Evolutionary conservation across 2,888 invertebrate genomes (phyloP), one percentile per base, ranked within the genome.

Genomic region (Xestobium rufovillosum): DNA sequence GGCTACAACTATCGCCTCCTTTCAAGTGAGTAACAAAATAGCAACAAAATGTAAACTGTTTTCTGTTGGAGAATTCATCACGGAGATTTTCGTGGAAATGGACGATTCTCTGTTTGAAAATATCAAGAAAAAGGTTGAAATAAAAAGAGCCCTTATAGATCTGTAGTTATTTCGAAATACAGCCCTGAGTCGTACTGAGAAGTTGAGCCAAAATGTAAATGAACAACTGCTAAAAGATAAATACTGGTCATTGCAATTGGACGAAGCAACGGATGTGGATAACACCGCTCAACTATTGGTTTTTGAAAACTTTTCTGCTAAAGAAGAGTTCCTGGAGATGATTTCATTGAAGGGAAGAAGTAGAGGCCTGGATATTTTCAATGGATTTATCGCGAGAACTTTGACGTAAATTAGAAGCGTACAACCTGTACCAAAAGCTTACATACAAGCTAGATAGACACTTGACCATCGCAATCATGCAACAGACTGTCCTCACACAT

Each of bases 221-320:
- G 8, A 28, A 9, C 19, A 43, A 36, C 15, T 40, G 16, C 36
- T 39, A 38, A 32, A 42, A 26, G 39, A 45, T 39, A 31, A 11
- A 30, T 43, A 14, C 27, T 43, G 43, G 41, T 43, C 41, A 3
- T 27, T 47, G 12, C 50, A 49, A 33, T 41, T 52, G 41, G 48
- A 49, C 33, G 45, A 49, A 28, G 52, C 47, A 11, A 52, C 47
- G 11, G 49, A 52, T 40, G 36, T 40, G 16, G 42, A 38, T 14
- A 44, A 48, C 38, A 49, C 41, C 40, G 48, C 46, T 13, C 45
- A 50, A 27, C 37, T 46, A 19, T 35, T 34, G 34, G 32, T 49
- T 42, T 43, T 46, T 40, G 47, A 47, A 44, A 43, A 47, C 35
- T 45, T 49, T 41, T n/a, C n/a, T n/a, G n/a, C n/a, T n/a, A 47